Percentiles rank a stretch among this genome's conserved stretches.
phyloP scores from a whole-genome alignment of 1,140 invertebrate species.

The Drosophila mojavensis region DNA sequence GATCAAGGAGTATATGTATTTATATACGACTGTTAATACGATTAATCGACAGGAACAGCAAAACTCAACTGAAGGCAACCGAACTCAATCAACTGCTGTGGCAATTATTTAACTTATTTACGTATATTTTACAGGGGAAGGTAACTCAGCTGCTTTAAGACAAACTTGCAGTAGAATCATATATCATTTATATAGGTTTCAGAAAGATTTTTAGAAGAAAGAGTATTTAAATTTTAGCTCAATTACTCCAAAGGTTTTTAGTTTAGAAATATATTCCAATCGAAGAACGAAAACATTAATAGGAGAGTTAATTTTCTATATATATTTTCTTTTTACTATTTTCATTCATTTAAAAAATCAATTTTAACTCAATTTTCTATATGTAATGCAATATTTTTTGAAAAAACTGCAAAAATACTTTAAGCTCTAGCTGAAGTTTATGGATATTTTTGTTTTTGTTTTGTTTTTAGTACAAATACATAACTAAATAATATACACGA shows the following conservation, averaged over 20 bases:
- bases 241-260: too few species aligned
- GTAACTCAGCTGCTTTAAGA: background rate
- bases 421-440: background rate
- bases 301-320: too few species aligned
- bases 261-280: too few species aligned
- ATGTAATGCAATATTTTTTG: background rate
- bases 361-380: background rate
- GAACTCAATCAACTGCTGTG: conserved; percentile 27
- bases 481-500: conserved; percentile 40
- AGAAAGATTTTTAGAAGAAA: background rate
- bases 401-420: conserved; percentile 13
- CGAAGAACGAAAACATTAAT: too few species aligned
- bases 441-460: background rate
- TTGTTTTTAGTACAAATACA: conserved; percentile 35
- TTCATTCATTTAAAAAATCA: too few species aligned
- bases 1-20: conserved; percentile 19
- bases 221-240: too few species aligned
- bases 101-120: conserved; percentile 9
- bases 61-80: conserved; percentile 25
- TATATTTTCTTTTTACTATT: too few species aligned
- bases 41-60: conserved; percentile 30
- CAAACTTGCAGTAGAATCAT: conserved; percentile 7
- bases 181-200: background rate
- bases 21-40: conserved; percentile 18
- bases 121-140: conserved; percentile 44